Evolutionary conservation across 2,113 vertebrate species (phyloP).

Genomic region (Numida meleagris): DNA sequence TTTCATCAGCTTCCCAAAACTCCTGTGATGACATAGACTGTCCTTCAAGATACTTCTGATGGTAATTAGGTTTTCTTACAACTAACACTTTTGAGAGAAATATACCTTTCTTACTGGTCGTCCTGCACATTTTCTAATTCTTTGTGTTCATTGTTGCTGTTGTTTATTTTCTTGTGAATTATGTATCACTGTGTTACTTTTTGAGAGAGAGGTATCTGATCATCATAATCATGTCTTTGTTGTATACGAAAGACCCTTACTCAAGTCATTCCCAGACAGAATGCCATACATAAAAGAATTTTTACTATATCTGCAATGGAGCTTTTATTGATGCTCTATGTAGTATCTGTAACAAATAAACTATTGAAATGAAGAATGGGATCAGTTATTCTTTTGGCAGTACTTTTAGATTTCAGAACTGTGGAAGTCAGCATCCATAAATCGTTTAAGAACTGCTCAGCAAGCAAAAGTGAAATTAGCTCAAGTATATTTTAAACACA

Average conservation of each 20-base stretch:
- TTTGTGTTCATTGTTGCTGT: background rate
- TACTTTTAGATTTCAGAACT: conserved; percentile 27
- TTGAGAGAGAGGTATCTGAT: background rate
- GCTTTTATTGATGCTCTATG: background rate
- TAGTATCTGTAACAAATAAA: conserved; percentile 38
- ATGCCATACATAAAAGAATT: conserved; percentile 1
- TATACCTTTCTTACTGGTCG: background rate
- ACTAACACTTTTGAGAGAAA: background rate
- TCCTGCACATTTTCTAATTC: background rate
- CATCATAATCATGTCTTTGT: background rate
- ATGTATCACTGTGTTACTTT: background rate
- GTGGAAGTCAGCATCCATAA: conserved; percentile 9
- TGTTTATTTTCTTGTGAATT: background rate
- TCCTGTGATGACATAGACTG: background rate
- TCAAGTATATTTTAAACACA: conserved; percentile 28
- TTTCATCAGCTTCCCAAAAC: background rate
- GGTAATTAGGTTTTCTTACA: background rate
- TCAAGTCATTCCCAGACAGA: background rate
- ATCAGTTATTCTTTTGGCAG: conserved; percentile 14
- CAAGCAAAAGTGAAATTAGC: conserved; percentile 52
- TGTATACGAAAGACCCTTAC: background rate
- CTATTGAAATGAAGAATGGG: conserved; percentile 40
- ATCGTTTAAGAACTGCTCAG: conserved; percentile 45
- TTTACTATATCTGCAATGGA: background rate
- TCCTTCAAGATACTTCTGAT: background rate